These are phyloP conservation scores for Otus sunia DNA, from an alignment of 2,113 vertebrate genomes.

Conservation along the genomic window DNA sequence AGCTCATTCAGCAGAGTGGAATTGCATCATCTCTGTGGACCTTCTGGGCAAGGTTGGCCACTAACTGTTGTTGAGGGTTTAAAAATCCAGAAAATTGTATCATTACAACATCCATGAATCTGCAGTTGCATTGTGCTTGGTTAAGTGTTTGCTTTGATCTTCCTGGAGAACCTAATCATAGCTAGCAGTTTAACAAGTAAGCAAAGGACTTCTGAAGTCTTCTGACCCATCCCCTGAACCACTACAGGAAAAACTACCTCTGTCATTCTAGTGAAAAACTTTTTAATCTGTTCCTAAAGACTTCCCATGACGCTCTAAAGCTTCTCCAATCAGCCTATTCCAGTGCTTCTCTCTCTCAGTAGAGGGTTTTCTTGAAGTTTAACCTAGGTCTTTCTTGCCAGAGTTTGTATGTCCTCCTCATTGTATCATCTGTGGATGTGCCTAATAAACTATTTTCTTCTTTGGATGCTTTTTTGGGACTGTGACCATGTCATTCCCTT, in stretches of 20 bases:
- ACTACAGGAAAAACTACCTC: slow-evolving; percentile 3
- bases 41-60: slow-evolving; percentile 1
- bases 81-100: background rate
- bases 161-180: background rate
- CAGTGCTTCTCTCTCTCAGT: background rate
- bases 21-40: background rate
- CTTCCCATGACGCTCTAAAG: background rate
- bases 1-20: background rate
- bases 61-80: slow-evolving; percentile 10
- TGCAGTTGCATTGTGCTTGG: background rate
- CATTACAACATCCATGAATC: background rate
- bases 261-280: background rate
- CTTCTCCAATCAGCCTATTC: background rate
- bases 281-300: background rate
- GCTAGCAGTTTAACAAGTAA: background rate
- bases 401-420: background rate
- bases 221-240: background rate
- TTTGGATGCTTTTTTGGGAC: background rate
- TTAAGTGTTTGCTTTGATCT: slow-evolving; percentile 19
- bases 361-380: background rate
- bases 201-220: background rate
- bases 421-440: background rate
- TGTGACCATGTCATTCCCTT: background rate
- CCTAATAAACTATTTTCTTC: background rate
- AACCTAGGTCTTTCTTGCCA: background rate